A percentile compares a stretch with the other conserved stretches of the same genome.
These are phyloP conservation scores for Spilogale gracilis DNA, from an alignment of 2,113 vertebrate genomes.

Conservation along the genomic window DNA sequence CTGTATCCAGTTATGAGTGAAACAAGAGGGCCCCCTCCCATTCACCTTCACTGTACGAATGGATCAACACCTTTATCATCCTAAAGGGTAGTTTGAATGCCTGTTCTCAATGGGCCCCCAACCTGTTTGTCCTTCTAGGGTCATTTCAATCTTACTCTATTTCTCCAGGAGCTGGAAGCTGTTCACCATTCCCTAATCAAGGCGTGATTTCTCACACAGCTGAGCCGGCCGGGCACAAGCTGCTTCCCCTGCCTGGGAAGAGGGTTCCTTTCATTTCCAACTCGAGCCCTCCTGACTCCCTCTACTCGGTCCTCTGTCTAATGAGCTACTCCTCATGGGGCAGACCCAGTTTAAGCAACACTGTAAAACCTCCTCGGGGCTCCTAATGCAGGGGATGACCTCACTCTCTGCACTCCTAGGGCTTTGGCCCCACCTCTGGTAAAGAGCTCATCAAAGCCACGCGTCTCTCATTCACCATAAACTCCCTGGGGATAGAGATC, in stretches of 20 bases:
- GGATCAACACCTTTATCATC: neutral
- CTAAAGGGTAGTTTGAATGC: neutral
- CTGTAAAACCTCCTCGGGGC: neutral
- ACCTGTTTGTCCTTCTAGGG: neutral
- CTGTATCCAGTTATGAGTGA: neutral
- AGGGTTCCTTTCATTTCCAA: neutral
- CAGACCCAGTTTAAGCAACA: neutral
- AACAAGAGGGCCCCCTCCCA: neutral
- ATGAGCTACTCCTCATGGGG: neutral
- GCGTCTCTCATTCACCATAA: neutral
- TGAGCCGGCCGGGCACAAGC: no score
- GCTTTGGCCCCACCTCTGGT: no score
- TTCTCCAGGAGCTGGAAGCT: neutral
- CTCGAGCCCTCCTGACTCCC: neutral
- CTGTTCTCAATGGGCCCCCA: accelerated
- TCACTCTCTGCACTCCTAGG: neutral
- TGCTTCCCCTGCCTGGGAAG: no score
- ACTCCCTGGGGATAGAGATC: neutral
- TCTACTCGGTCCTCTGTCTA: no score
- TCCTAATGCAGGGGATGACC: neutral
- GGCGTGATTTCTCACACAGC: neutral
- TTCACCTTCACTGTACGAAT: neutral
- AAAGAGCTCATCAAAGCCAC: neutral
- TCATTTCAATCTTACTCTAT: neutral
- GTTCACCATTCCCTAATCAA: neutral